These are phyloP conservation scores for Caloenas nicobarica DNA, from an alignment of 2,113 vertebrate species.

Conservation along the genomic window DNA sequence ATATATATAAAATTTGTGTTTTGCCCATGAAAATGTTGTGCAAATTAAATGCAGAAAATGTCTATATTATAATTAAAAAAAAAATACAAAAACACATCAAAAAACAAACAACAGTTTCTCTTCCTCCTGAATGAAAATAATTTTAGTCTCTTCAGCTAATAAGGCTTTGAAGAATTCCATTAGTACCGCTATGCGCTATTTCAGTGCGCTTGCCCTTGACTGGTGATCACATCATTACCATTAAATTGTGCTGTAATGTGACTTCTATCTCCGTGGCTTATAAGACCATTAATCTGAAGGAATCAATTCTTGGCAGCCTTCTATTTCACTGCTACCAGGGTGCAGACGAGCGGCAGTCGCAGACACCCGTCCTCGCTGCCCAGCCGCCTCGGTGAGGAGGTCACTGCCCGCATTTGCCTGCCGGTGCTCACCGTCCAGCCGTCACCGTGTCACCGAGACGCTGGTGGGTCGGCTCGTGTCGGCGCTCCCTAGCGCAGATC, in stretches of 20 bases:
- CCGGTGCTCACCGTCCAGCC: fast-evolving
- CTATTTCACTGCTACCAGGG: neutral
- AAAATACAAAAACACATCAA: too few relatives aligned
- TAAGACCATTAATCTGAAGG: neutral
- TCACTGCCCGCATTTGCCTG: neutral
- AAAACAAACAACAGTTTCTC: neutral
- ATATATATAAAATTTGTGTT: neutral
- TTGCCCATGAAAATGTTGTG: neutral
- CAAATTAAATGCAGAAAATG: constrained; percentile 29
- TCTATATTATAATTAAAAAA: neutral
- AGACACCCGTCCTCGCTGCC: fast-evolving
- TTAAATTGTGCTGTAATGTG: neutral
- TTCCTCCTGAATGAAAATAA: constrained; percentile 9
- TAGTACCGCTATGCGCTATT: neutral
- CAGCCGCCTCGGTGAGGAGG: fast-evolving
- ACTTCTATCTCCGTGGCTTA: neutral
- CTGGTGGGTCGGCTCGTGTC: neutral
- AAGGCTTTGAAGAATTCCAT: constrained; percentile 18
- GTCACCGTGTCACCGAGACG: fast-evolving
- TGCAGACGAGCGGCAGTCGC: neutral
- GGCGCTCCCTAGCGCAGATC: neutral
- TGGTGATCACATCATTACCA: neutral
- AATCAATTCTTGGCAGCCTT: neutral
- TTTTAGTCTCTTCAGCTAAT: constrained; percentile 28
- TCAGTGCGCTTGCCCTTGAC: neutral